Conservation (phyloP, 2,113 vertebrate genomes). For the Nettapus auritus region DNA sequence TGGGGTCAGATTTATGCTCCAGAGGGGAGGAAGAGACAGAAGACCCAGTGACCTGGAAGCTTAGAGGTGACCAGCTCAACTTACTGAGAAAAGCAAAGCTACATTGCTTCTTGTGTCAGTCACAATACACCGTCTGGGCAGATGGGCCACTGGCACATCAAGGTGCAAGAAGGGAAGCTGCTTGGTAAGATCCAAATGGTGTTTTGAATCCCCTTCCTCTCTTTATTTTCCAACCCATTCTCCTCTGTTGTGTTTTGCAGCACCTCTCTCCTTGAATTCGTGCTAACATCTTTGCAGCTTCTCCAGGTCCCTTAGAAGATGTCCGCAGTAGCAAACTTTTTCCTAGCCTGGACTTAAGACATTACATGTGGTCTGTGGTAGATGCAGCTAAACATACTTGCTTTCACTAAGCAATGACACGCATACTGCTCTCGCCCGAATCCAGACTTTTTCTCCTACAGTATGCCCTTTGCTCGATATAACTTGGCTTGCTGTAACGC, state of each 20-base stretch:
- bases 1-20: background rate
- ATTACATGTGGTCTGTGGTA: background rate
- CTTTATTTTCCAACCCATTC: background rate
- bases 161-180: background rate
- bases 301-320: background rate
- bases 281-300: background rate
- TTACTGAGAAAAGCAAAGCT: slow-evolving; percentile 20
- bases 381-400: background rate
- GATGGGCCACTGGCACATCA: background rate
- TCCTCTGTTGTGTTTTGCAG: background rate
- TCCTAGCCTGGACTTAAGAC: background rate
- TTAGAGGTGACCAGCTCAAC: background rate
- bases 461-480: background rate
- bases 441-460: background rate
- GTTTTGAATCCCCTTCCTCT: background rate
- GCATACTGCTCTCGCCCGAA: background rate
- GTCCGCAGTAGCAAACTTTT: background rate
- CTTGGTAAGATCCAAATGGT: background rate
- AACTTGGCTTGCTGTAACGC: background rate
- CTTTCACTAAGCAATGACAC: background rate
- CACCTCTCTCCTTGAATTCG: background rate
- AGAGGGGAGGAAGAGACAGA: background rate
- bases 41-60: background rate
- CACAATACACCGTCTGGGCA: background rate
- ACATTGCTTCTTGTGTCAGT: rapidly evolving